These are phyloP conservation scores for Hormaphis cornu DNA, from an alignment of 1,140 invertebrate genomes.

Conservation along the genomic window DNA sequence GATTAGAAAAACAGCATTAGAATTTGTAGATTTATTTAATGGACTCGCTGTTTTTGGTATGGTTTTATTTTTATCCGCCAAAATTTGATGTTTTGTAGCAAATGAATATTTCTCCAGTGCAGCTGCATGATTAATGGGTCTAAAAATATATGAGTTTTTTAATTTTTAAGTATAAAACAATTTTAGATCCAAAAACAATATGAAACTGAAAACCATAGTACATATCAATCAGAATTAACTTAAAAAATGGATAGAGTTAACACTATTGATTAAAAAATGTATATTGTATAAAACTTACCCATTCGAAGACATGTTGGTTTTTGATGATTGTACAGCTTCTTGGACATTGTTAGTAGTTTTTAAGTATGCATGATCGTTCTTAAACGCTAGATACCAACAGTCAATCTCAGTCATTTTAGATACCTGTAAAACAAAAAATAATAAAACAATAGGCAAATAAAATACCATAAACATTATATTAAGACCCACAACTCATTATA, in stretches of 20 bases:
- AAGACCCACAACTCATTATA: no score
- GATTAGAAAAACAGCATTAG: neutral
- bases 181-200: no score
- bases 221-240: no score
- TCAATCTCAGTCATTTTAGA: neutral
- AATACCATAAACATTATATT: no score
- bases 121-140: neutral
- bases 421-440: no score
- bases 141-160: constrained; percentile 5
- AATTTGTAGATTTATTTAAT: neutral
- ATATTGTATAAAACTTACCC: neutral
- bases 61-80: neutral
- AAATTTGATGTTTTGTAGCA: neutral
- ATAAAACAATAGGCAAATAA: no score
- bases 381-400: neutral
- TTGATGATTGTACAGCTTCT: neutral
- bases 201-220: no score
- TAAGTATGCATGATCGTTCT: constrained; percentile 10
- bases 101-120: neutral
- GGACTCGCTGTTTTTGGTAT: neutral
- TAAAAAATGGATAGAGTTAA: no score
- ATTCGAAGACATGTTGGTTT: neutral
- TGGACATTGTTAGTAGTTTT: neutral
- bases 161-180: no score
- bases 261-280: no score